Evolutionary conservation across 2,797 vertebrate species (phyloP), one percentile per base, ranked within the genome.

Genomic region (Myotis pilosus): DNA sequence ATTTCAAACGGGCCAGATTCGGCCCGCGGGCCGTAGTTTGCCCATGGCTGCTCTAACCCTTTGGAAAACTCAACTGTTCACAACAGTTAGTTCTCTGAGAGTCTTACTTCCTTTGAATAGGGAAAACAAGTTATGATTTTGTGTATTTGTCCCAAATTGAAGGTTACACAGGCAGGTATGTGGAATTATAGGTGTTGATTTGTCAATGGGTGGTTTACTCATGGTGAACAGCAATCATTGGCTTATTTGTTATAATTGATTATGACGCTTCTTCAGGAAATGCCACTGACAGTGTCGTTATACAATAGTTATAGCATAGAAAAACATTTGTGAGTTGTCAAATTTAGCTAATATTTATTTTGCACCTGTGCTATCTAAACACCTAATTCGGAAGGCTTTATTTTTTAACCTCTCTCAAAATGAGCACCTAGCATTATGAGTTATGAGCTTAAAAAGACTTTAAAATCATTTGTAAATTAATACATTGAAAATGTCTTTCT

Each of bases 351-450:
- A 69, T 64, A 60, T 51, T 95, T 80, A 86, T 71, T 80, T 91
- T 95, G 75, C n/a, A 64, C n/a, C 41, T 89, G 22, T 89, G n/a
- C 68, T 90, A 66, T 78, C 57, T 93, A 83, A 89, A 85, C 13
- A 79, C 36, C 44, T 68, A 44, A 95, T 10, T 15, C 69, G 4
- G n/a, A 80, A 87, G n/a, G 49, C 17, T 83, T 83, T 95, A 57
- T 92, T 88, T 87, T 93, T 95, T 66, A 74, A 76, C 8, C 69
- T 57, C 8, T 47, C n/a, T 66, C 9, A 85, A 62, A 84, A 71
- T 44, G 66, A 33, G 33, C 62, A 55, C 55, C 55, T 55, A 55
- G 22, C 57, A 28, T 28, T 28, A 60, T 60, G 57, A 60, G 57
- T 60, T 60, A 60, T 71, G 62, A 51, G 36, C 33, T 95, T 30